phyloP scores from a whole-genome alignment of 1,140 invertebrate species.

The Trialeurodes vaporariorum region DNA sequence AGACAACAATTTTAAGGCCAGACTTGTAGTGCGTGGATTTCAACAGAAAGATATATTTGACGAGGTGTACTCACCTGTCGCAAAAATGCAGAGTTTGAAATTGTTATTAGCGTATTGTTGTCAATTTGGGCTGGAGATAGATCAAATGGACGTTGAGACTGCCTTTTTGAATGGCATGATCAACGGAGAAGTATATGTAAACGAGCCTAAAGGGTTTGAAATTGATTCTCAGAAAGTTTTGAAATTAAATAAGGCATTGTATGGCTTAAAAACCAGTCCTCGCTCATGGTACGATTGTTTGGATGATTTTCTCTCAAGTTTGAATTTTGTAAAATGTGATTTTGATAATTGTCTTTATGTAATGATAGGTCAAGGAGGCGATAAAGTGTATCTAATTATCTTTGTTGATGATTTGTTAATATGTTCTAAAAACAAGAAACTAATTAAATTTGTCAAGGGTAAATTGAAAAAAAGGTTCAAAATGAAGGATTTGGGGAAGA shows the following conservation, averaged over 20 bases:
- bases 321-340: not conserved
- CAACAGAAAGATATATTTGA: conserved; percentile 11
- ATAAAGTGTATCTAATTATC: conserved; percentile 5
- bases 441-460: no score
- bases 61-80: conserved; percentile 25
- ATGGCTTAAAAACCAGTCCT: conserved; percentile 11
- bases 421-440: no score
- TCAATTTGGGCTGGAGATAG: conserved; percentile 3
- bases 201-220: conserved; percentile 16
- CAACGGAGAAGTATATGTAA: conserved; percentile 9
- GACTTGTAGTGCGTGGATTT: conserved; percentile 25
- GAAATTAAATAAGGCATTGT: conserved; percentile 14
- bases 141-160: conserved; percentile 12
- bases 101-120: not conserved
- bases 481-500: conserved; percentile 14
- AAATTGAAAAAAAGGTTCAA: conserved; percentile 6
- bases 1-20: conserved; percentile 22
- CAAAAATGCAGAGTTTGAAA: conserved; percentile 11
- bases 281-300: conserved; percentile 9
- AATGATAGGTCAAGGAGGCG: no score
- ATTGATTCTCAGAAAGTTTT: not conserved
- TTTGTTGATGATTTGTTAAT: conserved; percentile 13
- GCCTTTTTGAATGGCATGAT: conserved; percentile 13
- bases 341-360: conserved; percentile 10
- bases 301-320: not conserved